phyloP scores from a whole-genome alignment of 2,888 invertebrate genomes.

The Netelia melanura region DNA sequence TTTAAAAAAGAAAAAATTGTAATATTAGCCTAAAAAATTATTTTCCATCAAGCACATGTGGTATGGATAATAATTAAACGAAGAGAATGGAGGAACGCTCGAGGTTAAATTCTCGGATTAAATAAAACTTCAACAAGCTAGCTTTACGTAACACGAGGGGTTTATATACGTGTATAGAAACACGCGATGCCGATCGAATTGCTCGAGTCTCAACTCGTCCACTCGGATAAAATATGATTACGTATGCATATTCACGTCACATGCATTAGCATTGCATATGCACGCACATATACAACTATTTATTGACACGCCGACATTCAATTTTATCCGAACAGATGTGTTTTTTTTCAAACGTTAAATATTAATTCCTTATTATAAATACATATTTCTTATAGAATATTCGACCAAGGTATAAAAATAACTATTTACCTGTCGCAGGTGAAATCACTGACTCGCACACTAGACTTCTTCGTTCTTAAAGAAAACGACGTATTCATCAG shows the following conservation, averaged over 20 bases:
- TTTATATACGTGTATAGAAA: slow-evolving; percentile 9
- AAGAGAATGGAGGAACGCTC: slow-evolving; percentile 7
- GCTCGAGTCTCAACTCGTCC: slow-evolving; percentile 26
- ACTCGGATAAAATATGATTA: slow-evolving; percentile 47
- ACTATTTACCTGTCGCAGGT: slow-evolving; percentile 89
- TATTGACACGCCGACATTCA: neutral
- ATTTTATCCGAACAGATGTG: neutral
- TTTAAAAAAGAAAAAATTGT: neutral
- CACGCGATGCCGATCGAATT: slow-evolving; percentile 42
- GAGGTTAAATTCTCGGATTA: slow-evolving; percentile 40
- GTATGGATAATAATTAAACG: neutral
- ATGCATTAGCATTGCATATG: neutral
- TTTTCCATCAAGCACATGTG: neutral
- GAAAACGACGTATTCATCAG: slow-evolving; percentile 9
- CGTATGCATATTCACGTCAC: neutral
- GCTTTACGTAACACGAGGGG: slow-evolving; percentile 56
- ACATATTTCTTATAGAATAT: neutral
- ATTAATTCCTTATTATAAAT: neutral
- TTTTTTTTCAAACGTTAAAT: neutral
- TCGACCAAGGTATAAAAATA: neutral
- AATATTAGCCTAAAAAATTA: neutral
- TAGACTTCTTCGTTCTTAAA: slow-evolving; percentile 76
- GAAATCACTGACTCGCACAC: slow-evolving; percentile 78
- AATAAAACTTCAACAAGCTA: slow-evolving; percentile 17
- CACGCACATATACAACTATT: neutral